Evolutionary conservation across 2,888 invertebrate genomes (phyloP), one percentile per base, ranked within the genome.

Genomic region (Drosophila macrospina): DNA sequence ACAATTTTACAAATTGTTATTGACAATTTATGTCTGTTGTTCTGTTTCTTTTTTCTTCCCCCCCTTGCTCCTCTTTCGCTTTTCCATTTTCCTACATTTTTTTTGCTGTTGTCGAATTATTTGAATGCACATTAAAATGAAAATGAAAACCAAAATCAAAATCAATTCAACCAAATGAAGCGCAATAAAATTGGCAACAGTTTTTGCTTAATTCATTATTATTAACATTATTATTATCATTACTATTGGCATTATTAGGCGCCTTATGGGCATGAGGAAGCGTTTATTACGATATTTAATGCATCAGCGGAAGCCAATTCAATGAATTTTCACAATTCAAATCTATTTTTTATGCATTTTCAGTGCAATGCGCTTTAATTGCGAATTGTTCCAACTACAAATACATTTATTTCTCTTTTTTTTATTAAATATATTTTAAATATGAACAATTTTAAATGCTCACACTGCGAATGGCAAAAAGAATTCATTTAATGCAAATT

Each of bases 1-100:
- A 83, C 80, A 85, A 86, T 80, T 79, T 85, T 70, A 64, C 83
- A 83, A 87, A 87, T 85, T 85, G 86, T 80, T 87, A 83, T 80
- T 83, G 88, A 83, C 88, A 87, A 86, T 80, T 87, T 84, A 74
- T 86, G 69, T 62, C 62, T 76, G 78, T 69, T 79, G 77, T 69
- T 61, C 24, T 48, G 48, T 50, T 44, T 32, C 39, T 56, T 59
- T 39, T 54, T 13, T 20, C 20, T 13, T 20, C 20, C 10, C n/a
- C 30, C 13, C 28, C n/a, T 5, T 15, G 11, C 24, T 45, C 36
- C 37, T 15, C 59, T 60, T 26, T 44, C 20, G 2, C 1, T 20
- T 20, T 20, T 20, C 20, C 28, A 8, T 28, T 28, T 28, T 28
- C 5, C 28, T 8, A 1, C 8, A 0, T 32, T 13, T 15, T 6